Conservation (phyloP, 2,113 vertebrate species). For the Tamias sibiricus region DNA sequence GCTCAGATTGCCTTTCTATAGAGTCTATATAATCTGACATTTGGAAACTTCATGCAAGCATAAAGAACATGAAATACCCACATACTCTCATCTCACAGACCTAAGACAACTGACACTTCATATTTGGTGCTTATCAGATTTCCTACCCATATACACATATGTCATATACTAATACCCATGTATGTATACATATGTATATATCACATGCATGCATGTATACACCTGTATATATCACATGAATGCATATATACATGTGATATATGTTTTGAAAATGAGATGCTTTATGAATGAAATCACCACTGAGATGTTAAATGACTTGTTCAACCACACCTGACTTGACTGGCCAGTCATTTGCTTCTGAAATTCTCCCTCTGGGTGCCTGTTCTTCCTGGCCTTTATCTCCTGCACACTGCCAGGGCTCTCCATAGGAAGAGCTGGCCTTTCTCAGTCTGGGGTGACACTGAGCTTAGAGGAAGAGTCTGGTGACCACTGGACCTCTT, state of each 20-base stretch:
- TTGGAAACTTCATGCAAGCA: background rate
- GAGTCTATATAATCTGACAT: background rate
- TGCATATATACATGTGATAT: background rate
- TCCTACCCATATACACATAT: background rate
- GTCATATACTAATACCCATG: too few species aligned
- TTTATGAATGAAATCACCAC: background rate
- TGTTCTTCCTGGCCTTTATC: background rate
- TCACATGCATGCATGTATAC: too few species aligned
- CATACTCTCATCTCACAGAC: background rate
- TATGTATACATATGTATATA: too few species aligned
- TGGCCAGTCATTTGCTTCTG: background rate
- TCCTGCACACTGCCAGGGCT: fast-evolving
- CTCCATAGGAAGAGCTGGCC: background rate
- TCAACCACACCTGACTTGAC: background rate
- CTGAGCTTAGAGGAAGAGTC: background rate
- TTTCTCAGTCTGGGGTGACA: background rate
- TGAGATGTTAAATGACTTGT: background rate
- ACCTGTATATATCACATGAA: too few species aligned
- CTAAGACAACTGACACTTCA: background rate
- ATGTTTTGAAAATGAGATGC: background rate
- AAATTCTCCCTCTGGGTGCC: background rate
- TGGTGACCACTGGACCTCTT: background rate
- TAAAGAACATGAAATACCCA: background rate
- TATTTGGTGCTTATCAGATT: background rate
- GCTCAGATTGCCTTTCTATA: background rate